A percentile compares a stretch with the other conserved stretches of the same genome.
Evolutionary conservation across 1,140 invertebrate species (phyloP).

Genomic region (Aphelinus certus): DNA sequence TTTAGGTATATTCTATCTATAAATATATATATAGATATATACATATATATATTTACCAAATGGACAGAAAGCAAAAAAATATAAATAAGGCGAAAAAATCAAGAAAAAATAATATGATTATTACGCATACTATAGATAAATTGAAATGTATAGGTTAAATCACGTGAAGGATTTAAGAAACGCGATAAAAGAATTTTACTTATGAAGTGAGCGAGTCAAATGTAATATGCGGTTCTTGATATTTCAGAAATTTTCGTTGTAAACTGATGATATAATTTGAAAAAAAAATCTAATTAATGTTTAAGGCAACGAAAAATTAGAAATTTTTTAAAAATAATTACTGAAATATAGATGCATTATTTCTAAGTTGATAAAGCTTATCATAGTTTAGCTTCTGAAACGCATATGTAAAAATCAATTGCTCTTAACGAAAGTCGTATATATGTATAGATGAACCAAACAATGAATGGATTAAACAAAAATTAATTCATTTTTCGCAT

Average conservation of each 20-base stretch:
- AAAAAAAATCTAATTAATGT: too few species aligned
- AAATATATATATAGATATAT: slow-evolving; percentile 44
- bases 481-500: neutral
- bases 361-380: slow-evolving; percentile 22
- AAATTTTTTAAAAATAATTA: neutral
- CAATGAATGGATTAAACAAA: slow-evolving; percentile 19
- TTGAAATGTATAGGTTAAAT: slow-evolving; percentile 34
- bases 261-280: neutral
- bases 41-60: slow-evolving; percentile 46
- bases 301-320: neutral
- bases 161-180: slow-evolving; percentile 41
- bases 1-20: slow-evolving; percentile 49
- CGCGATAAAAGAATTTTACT: slow-evolving; percentile 41
- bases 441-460: slow-evolving; percentile 14
- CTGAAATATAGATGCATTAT: slow-evolving; percentile 11
- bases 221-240: slow-evolving; percentile 19
- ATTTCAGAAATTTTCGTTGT: slow-evolving; percentile 35
- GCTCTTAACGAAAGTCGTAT: neutral
- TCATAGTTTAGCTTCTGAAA: slow-evolving; percentile 34
- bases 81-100: slow-evolving; percentile 49
- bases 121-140: neutral
- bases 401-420: slow-evolving; percentile 14
- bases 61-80: slow-evolving; percentile 46
- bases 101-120: slow-evolving; percentile 46
- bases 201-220: slow-evolving; percentile 28